Evolutionary conservation across 2,113 vertebrate genomes (phyloP), one percentile per base, ranked within the genome.

Genomic region (Ariopsis seemanni): DNA sequence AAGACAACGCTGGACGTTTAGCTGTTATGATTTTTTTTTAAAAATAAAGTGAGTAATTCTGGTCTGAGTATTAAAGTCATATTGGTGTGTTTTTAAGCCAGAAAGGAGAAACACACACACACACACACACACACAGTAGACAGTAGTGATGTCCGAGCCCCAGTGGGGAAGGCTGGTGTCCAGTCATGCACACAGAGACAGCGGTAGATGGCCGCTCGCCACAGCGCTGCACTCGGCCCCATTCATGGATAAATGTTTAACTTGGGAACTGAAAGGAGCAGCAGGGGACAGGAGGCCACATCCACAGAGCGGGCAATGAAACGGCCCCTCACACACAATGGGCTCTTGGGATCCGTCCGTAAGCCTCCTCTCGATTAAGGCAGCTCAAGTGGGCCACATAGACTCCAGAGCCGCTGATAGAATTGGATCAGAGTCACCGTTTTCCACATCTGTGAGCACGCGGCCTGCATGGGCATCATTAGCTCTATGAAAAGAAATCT

Each of bases 181-280:
- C 83, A 93, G 93, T 92, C 88, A 88, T 92, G 88, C 89, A 94
- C 91, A 93, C 93, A 92, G 88, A 93, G 91, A 91, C 93, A 93
- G 92, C 90, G 86, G 93, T 93, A 90, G 92, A 91, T 88, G 81
- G 87, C 89, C 89, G 90, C 90, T 89, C 91, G 91, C 90, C 75
- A 92, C 85, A 90, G 89, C 93, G 90, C 91, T 93, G 90, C 92
- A 90, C 90, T 91, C 42, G 6, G 83, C 92, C 90, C 91, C 92
- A 94, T 95, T 95, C 94, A 95, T 92, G 93, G 94, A 95, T 95
- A 93, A 95, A 95, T 95, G 95, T 95, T 95, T 95, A 95, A 95
- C 95, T 93, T 91, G 87, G 91, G 91, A 91, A 90, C 92, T 94
- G 93, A 95, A 95, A 95, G 93, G 88, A 93, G 92, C 93, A 92